Evolutionary conservation across 2,888 invertebrate species (phyloP).

Genomic region (Epicampocera succincta): DNA sequence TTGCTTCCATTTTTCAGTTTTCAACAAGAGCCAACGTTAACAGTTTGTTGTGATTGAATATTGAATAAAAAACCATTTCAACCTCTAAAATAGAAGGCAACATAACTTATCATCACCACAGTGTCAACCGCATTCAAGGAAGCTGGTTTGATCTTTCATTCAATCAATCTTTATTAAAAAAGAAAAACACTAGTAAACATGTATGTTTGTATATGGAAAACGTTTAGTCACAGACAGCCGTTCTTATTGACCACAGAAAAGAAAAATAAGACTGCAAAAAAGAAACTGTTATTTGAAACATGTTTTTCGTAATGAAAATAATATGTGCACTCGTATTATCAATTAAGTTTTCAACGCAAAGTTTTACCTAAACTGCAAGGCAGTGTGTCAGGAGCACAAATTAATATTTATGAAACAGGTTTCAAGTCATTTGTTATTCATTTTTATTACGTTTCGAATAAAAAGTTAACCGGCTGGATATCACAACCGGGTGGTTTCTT

Average conservation of each 20-base stretch:
- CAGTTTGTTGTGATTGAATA: constrained; percentile 16
- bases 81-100: constrained; percentile 18
- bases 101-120: constrained; percentile 26
- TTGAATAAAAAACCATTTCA: neutral
- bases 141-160: constrained; percentile 17
- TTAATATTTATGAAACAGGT: too few relatives aligned
- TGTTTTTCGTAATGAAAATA: constrained; percentile 19
- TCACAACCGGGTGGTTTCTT: too few relatives aligned
- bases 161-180: constrained; percentile 1
- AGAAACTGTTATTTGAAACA: constrained; percentile 30
- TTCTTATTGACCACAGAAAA: constrained; percentile 11
- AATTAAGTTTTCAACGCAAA: constrained; percentile 1
- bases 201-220: constrained; percentile 10
- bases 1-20: constrained; percentile 31
- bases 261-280: neutral
- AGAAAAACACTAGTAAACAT: neutral
- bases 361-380: neutral
- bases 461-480: too few relatives aligned
- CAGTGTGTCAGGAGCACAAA: too few relatives aligned
- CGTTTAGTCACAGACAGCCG: constrained; percentile 21
- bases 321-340: neutral
- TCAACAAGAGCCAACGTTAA: constrained; percentile 22
- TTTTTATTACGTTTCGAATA: too few relatives aligned
- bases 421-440: too few relatives aligned
- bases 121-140: neutral